phyloP scores from a whole-genome alignment of 2,113 vertebrate genomes.

The Silurus glanis region DNA sequence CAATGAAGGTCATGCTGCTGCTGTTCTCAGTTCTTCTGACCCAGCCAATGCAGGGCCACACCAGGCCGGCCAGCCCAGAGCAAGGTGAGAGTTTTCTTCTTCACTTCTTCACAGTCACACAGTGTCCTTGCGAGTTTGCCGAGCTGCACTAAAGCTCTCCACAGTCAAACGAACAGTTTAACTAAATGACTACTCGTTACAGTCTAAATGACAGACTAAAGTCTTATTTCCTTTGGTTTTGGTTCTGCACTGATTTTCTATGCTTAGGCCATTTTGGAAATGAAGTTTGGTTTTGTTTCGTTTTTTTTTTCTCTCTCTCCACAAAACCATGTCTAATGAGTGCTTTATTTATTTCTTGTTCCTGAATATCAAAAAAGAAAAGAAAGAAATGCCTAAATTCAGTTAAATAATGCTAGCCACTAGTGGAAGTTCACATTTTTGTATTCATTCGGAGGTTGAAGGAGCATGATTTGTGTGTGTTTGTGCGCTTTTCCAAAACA shows the following conservation, averaged over 20 bases:
- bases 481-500: slow-evolving; percentile 12
- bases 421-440: neutral
- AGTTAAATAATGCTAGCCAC: neutral
- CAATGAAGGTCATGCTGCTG: slow-evolving; percentile 67
- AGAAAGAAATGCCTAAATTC: neutral
- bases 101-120: neutral
- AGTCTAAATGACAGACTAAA: neutral
- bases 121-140: neutral
- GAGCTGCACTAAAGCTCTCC: neutral
- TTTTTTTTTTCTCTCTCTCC: neutral
- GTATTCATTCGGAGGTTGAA: neutral
- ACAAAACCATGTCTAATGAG: neutral
- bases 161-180: neutral
- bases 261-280: neutral
- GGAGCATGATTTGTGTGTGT: neutral
- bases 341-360: neutral
- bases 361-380: neutral
- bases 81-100: slow-evolving; percentile 64
- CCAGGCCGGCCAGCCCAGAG: slow-evolving; percentile 64
- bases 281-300: neutral
- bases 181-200: neutral
- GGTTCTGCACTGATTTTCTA: neutral
- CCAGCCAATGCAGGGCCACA: slow-evolving; percentile 62
- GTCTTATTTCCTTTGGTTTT: neutral
- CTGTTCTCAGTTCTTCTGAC: slow-evolving; percentile 65